Evolutionary conservation across 2,113 vertebrate genomes (phyloP), one percentile per base, ranked within the genome.

Genomic region (Psilopsiagon aurifrons): DNA sequence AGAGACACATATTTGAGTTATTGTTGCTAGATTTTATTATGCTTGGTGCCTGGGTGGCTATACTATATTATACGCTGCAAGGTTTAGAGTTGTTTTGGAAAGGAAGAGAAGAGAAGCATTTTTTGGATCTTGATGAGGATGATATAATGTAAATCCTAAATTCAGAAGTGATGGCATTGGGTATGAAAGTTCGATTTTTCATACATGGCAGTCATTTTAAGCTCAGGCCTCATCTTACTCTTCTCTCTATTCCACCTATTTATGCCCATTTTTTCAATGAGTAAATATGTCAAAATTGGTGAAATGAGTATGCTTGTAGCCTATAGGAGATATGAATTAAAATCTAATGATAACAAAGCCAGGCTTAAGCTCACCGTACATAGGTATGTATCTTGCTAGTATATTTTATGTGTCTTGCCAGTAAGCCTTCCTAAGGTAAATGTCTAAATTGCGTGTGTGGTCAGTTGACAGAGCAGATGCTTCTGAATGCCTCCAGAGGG

Each of bases 11-110:
- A 94, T 94, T 85, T 97, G 96, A 97, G 84, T 96, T 97, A 96
- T 95, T 96, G 92, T 96, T 94, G 67, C 92, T 96, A 89, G 88
- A 92, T 96, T 97, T 95, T 95, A 96, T 97, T 96, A 95, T 92
- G 37, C 92, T 82, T 95, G 92, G 92, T 94, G 96, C 95, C 94
- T 92, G 83, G 88, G 94, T 96, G 94, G 84, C 92, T 94, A 17
- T 93, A 77, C 95, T 92, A 74, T 96, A 95, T 97, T 96, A 96
- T 94, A 96, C 95, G 29, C 78, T 95, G 81, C 81, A 96, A 94
- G 67, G 77, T 84, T 95, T 95, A 94, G 92, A 83, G 67, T 92
- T 94, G 77, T 95, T 96, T 95, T 79, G 77, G 76, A 85, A 91
- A 39, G 67, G 25, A 89, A 74, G 60, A 41, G 69, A 84, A 94